A percentile compares a stretch with the other conserved stretches of the same genome.
phyloP scores from a whole-genome alignment of 1,140 invertebrate genomes.

The Calephelis virginiensis region DNA sequence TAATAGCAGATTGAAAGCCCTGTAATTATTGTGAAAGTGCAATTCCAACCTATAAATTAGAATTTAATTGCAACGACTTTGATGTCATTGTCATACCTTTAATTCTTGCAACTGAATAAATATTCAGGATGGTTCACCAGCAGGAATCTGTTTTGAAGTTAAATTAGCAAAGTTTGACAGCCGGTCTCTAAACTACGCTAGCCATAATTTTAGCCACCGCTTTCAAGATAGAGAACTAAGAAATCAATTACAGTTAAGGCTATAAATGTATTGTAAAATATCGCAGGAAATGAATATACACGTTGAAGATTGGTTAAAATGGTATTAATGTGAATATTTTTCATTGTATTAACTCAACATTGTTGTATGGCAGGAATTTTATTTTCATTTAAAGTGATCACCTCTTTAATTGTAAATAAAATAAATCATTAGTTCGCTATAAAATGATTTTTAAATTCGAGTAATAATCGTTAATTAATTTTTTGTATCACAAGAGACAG shows the following conservation, averaged over 20 bases:
- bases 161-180: constrained; percentile 77
- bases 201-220: constrained; percentile 68
- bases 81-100: constrained; percentile 52
- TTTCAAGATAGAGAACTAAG: constrained; percentile 54
- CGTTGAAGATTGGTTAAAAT: too few species aligned
- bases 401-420: too few species aligned
- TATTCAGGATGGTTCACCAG: constrained; percentile 58
- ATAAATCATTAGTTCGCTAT: too few species aligned
- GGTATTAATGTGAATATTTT: too few species aligned
- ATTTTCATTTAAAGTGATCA: too few species aligned
- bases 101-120: constrained; percentile 59
- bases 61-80: constrained; percentile 32
- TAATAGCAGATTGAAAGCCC: constrained; percentile 17
- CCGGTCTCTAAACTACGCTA: constrained; percentile 66
- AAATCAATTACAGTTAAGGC: constrained; percentile 22
- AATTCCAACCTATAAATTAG: constrained; percentile 20
- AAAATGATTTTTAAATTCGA: too few species aligned
- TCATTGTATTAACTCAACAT: too few species aligned
- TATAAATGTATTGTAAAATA: background rate
- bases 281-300: too few species aligned
- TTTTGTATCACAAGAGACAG: too few species aligned
- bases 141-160: constrained; percentile 73
- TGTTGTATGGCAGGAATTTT: too few species aligned
- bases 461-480: too few species aligned
- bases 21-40: constrained; percentile 26